Percentiles rank a stretch among this genome's conserved stretches.
phyloP scores from a whole-genome alignment of 2,113 vertebrate species.

The Antechinus stuartii region DNA sequence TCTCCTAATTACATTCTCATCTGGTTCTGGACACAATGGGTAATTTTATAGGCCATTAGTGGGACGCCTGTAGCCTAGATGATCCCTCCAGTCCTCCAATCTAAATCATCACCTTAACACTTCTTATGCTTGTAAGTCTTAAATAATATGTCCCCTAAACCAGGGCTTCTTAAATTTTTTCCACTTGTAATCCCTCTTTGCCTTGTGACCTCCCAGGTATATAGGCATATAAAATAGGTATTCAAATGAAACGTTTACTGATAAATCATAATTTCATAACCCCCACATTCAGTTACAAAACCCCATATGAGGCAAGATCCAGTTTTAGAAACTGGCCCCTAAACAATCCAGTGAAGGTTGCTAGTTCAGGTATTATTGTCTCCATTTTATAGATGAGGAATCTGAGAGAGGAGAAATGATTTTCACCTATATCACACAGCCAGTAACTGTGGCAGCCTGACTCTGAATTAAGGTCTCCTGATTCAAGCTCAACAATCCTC shows the following conservation, averaged over 20 bases:
- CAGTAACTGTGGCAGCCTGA: neutral
- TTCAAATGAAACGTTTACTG: too few relatives aligned
- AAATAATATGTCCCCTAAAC: neutral
- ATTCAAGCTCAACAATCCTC: neutral
- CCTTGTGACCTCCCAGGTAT: too few relatives aligned
- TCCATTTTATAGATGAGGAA: neutral
- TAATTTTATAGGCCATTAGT: neutral
- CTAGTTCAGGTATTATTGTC: neutral
- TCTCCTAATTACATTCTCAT: neutral
- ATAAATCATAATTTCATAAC: too few relatives aligned
- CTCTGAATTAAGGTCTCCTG: neutral
- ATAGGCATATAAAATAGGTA: too few relatives aligned
- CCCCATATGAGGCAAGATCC: too few relatives aligned
- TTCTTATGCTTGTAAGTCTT: neutral
- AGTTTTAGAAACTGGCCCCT: too few relatives aligned
- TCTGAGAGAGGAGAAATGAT: neutral
- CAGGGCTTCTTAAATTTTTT: too few relatives aligned
- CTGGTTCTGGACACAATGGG: neutral
- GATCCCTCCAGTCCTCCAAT: neutral
- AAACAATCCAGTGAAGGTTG: neutral
- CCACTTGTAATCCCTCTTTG: too few relatives aligned
- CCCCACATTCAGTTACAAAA: too few relatives aligned
- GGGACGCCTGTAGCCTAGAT: neutral
- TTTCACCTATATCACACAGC: neutral
- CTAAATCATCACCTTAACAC: neutral